Conservation (phyloP, 2,888 invertebrate genomes). For the Neelides folsomi region DNA sequence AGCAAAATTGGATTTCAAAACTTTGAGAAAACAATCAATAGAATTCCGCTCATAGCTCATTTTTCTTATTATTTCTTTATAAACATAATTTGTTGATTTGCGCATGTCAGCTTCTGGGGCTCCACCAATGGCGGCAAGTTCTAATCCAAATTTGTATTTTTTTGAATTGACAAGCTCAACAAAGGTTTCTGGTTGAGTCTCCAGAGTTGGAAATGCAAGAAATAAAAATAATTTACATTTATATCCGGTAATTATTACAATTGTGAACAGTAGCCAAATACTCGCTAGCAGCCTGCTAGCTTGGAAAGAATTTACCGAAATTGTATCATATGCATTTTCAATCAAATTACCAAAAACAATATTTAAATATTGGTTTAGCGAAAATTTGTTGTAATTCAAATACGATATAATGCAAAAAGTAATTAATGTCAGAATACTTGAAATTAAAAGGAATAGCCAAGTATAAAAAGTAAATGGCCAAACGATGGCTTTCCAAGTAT, state of each 20-base stretch:
- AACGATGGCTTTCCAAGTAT: too few relatives aligned
- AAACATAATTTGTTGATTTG: slow-evolving; percentile 8
- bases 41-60: slow-evolving; percentile 8
- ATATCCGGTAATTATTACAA: slow-evolving; percentile 8
- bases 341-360: too few relatives aligned
- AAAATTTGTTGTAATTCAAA: too few relatives aligned
- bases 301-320: too few relatives aligned
- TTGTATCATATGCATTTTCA: too few relatives aligned
- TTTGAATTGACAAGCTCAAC: slow-evolving; percentile 5
- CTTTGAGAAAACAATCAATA: slow-evolving; percentile 10
- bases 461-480: too few relatives aligned
- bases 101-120: slow-evolving; percentile 10
- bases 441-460: too few relatives aligned
- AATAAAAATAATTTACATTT: slow-evolving; percentile 9
- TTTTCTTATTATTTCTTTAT: slow-evolving; percentile 3
- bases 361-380: too few relatives aligned
- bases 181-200: slow-evolving; percentile 10
- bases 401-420: too few relatives aligned
- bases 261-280: slow-evolving; percentile 7
- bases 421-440: too few relatives aligned
- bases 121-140: slow-evolving; percentile 11
- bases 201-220: slow-evolving; percentile 10
- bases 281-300: too few relatives aligned
- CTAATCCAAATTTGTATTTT: slow-evolving; percentile 10
- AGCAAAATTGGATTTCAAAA: slow-evolving; percentile 8